These are phyloP conservation scores for Rhabdophis nuchalis DNA, from an alignment of 2,797 vertebrate genomes.

Conservation along the genomic window DNA sequence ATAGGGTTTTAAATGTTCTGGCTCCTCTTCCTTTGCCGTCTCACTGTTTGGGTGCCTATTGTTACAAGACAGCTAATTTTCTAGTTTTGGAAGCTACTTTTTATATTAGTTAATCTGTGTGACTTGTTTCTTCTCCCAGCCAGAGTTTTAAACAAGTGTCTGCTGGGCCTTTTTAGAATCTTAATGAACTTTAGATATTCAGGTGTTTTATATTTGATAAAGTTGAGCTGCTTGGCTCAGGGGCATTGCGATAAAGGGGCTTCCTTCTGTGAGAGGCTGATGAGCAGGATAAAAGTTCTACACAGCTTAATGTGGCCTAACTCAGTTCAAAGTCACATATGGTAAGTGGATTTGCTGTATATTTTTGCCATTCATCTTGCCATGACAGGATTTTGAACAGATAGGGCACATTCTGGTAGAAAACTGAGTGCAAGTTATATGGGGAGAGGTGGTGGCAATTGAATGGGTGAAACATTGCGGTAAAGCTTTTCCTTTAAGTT, in stretches of 20 bases:
- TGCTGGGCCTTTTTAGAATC: neutral
- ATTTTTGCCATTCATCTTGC: neutral
- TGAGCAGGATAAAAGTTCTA: neutral
- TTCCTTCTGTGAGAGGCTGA: neutral
- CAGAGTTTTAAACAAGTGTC: constrained; percentile 2
- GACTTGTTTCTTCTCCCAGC: neutral
- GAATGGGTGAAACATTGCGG: neutral
- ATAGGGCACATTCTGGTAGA: neutral
- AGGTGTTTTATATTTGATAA: constrained; percentile 18
- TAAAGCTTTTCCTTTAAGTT: neutral
- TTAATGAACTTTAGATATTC: constrained; percentile 3
- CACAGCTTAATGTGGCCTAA: neutral
- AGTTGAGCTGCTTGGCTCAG: constrained; percentile 6
- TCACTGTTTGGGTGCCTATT: constrained; percentile 18
- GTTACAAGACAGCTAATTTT: constrained; percentile 19
- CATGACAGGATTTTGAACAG: neutral
- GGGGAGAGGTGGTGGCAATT: neutral
- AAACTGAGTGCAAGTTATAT: neutral
- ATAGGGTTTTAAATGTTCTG: neutral
- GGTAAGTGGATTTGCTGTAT: neutral
- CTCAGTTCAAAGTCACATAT: neutral
- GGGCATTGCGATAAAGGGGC: neutral
- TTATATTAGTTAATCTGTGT: constrained; percentile 10
- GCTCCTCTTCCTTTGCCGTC: neutral
- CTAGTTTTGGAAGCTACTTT: constrained; percentile 26